Evolutionary conservation across 2,888 invertebrate species (phyloP).

Genomic region (Melinaea marsaeus): DNA sequence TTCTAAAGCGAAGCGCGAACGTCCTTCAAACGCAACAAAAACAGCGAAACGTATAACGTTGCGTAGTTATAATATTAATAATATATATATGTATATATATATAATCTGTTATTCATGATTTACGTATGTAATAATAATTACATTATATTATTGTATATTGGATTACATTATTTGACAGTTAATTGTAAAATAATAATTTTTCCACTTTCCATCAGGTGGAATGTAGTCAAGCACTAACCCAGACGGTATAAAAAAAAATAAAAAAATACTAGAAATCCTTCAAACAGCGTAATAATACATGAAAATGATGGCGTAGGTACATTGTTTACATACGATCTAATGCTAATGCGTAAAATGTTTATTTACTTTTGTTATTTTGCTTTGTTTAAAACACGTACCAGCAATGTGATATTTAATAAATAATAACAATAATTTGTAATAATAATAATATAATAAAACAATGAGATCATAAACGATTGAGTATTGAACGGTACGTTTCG

Average conservation of each 20-base stretch:
- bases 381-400: too few relatives aligned
- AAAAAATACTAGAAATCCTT: background rate
- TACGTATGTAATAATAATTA: too few relatives aligned
- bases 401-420: too few relatives aligned
- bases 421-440: background rate
- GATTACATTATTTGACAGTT: too few relatives aligned
- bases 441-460: constrained; percentile 20
- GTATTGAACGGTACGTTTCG: constrained; percentile 19
- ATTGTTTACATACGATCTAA: constrained; percentile 5
- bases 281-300: background rate
- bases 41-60: constrained; percentile 45
- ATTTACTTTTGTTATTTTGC: constrained; percentile 1
- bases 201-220: background rate
- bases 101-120: too few relatives aligned
- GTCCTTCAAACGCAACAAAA: constrained; percentile 47
- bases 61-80: constrained; percentile 38
- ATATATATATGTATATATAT: too few relatives aligned
- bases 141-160: too few relatives aligned
- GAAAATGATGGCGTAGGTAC: background rate
- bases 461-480: constrained; percentile 24
- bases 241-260: background rate
- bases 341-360: constrained; percentile 3
- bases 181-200: background rate
- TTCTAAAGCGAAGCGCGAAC: constrained; percentile 32
- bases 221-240: too few relatives aligned